Percentiles rank a stretch among this genome's conserved stretches.
Conservation (phyloP, 2,888 invertebrate genomes). For the Cryptocephalus primarius region DNA sequence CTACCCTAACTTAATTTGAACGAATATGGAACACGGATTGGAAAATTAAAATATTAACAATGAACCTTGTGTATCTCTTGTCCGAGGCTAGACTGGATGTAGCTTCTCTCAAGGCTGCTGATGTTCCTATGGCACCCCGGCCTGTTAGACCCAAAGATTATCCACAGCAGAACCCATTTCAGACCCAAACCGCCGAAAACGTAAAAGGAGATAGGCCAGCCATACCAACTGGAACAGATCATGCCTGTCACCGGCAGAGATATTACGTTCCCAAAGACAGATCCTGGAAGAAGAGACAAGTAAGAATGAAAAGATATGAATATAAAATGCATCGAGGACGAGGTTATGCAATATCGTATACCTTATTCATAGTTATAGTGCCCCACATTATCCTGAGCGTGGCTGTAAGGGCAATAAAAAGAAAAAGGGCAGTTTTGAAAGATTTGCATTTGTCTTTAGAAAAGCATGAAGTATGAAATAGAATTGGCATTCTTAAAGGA, state of each 20-base stretch:
- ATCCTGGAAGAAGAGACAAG: constrained; percentile 39
- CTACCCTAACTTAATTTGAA: too few species aligned
- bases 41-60: constrained; percentile 18
- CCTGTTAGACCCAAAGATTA: constrained; percentile 52
- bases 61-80: constrained; percentile 38
- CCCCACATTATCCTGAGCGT: too few species aligned
- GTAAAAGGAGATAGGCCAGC: constrained; percentile 75
- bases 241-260: constrained; percentile 66
- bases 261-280: constrained; percentile 69
- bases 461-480: too few species aligned
- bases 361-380: too few species aligned
- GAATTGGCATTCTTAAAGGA: too few species aligned
- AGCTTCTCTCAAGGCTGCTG: constrained; percentile 49
- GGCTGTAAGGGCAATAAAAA: too few species aligned
- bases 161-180: constrained; percentile 50
- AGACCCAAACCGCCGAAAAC: constrained; percentile 53
- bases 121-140: constrained; percentile 52
- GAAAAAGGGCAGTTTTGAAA: too few species aligned
- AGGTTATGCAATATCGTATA: too few species aligned
- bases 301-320: not conserved
- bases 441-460: too few species aligned
- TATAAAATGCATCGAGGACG: too few species aligned
- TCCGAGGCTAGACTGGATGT: constrained; percentile 44
- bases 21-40: too few species aligned
- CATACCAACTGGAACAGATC: constrained; percentile 54